Evolutionary conservation across 2,888 invertebrate genomes (phyloP).

Genomic region (Spisula subtruncata): DNA sequence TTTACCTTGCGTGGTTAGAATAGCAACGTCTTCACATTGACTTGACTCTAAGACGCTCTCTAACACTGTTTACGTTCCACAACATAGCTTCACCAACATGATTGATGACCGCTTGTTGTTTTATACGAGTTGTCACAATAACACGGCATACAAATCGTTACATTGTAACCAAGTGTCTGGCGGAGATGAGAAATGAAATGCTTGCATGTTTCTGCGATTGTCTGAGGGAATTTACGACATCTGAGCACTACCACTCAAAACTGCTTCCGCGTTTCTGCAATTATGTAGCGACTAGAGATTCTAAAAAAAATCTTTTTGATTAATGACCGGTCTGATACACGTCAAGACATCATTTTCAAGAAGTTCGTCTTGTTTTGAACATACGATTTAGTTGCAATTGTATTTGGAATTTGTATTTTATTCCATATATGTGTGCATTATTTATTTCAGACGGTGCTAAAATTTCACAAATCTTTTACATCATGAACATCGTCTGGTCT

Average conservation of each 20-base stretch:
- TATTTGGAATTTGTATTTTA: too few species aligned
- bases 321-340: neutral
- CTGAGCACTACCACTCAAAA: neutral
- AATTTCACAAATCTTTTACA: too few species aligned
- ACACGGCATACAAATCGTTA: slow-evolving; percentile 9
- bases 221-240: neutral
- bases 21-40: too few species aligned
- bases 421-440: too few species aligned
- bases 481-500: too few species aligned
- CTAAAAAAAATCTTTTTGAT: neutral
- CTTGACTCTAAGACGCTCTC: neutral
- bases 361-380: too few species aligned
- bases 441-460: too few species aligned
- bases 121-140: slow-evolving; percentile 40
- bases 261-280: neutral
- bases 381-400: too few species aligned
- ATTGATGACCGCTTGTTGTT: slow-evolving; percentile 36
- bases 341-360: neutral
- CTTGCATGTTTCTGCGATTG: slow-evolving; percentile 30
- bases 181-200: slow-evolving; percentile 32
- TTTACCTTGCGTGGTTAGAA: too few species aligned
- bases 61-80: neutral
- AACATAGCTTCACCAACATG: neutral
- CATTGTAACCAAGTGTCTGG: neutral
- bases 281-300: neutral